phyloP scores from a whole-genome alignment of 2,113 vertebrate genomes.

The Cariama cristata region DNA sequence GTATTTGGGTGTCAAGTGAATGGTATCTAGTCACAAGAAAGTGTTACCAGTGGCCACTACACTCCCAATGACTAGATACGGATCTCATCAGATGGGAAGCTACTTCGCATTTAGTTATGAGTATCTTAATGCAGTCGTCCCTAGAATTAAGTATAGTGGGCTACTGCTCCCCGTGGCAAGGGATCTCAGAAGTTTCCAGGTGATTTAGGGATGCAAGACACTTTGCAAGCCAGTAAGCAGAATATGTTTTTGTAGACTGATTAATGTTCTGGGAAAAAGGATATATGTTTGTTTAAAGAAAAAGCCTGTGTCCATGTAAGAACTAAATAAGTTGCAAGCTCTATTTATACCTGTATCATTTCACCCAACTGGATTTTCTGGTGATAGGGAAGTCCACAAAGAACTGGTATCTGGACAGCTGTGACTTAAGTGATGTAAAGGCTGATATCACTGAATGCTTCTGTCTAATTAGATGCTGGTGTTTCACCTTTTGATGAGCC shows the following conservation, averaged over 20 bases:
- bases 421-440: not conserved
- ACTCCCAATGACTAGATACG: not conserved
- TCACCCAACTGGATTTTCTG: not conserved
- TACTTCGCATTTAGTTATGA: not conserved
- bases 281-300: not conserved
- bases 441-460: not conserved
- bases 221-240: not conserved
- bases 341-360: not conserved
- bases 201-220: not conserved
- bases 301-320: not conserved
- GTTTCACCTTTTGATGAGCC: not conserved
- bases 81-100: not conserved
- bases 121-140: not conserved
- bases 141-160: not conserved
- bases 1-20: not conserved
- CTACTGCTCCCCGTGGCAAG: not conserved
- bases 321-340: not conserved
- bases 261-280: not conserved
- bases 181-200: not conserved
- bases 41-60: not conserved
- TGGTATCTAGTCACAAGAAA: not conserved
- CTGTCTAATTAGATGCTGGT: not conserved
- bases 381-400: not conserved
- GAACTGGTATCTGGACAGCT: not conserved
- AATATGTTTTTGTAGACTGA: not conserved